Base-by-base conservation (phyloP, 37 sponge, comb jelly and placozoan genomes). In the Hexactinellida sp. region DNA sequence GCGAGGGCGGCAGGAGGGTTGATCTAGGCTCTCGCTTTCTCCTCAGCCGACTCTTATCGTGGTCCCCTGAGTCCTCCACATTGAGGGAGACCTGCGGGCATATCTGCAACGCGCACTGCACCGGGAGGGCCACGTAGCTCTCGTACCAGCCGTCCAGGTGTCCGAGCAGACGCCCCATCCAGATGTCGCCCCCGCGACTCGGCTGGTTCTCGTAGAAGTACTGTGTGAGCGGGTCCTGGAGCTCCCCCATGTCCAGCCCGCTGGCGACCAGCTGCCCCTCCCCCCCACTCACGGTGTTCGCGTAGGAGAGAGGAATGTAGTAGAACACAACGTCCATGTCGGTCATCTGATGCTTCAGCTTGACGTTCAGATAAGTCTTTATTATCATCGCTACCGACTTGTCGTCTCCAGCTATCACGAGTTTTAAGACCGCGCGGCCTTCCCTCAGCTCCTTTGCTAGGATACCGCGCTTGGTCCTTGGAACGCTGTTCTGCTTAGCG, bases 351-450 rank as follows among this genome's bases (percentile, higher is more conserved):
- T 63, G 76, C 34, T 63, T 63, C 3, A 23, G 30, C 76, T 63
- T 23, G 5, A n/a, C 76, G 3, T 25, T 7, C 5, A 63, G 30
- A 63, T 63, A 63, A 3, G 25, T n/a, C 76, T 63, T 63, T 7
- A 63, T 63, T 3, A 63, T n/a, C 76, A 63, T 63, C 21, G 76
- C 76, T n/a, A 63, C 76, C 5, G 76, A 63, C 34, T 63, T 63
- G 34, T 63, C 76, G 13, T 63, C 76, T 63, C 76, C 76, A 21
- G 76, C 76, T 63, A 63, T 63, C 34, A 63, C 76, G 3, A 63
- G 76, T 63, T 63, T 63, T 28, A 63, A n/a, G 13, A 63, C 30
- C 3, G 76, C 76, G 3, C 76, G 3, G 13, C 76, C 76, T 23
- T 63, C 76, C 13, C 76, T 63, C 32, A 63, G 76, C 34, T 63